phyloP scores from a whole-genome alignment of 2,113 vertebrate genomes.

The Scortum barcoo region DNA sequence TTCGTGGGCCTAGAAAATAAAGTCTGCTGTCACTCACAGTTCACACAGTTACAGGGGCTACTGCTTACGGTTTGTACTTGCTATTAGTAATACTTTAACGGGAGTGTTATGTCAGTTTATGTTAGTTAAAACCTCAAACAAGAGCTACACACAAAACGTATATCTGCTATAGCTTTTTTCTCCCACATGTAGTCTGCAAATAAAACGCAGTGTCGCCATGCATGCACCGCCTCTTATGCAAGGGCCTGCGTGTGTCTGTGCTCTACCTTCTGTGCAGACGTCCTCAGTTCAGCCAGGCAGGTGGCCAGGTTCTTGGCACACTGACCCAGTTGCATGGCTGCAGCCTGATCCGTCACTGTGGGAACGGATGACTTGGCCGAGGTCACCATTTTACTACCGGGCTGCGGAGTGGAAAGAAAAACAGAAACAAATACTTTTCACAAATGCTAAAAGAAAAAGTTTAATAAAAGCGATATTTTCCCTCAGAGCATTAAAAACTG shows the following conservation, averaged over 20 bases:
- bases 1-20: constrained; percentile 91
- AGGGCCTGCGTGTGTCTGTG: not conserved
- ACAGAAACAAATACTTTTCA: not conserved
- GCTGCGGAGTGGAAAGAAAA: constrained; percentile 78
- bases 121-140: not conserved
- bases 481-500: not conserved
- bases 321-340: constrained; percentile 97
- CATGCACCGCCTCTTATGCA: not conserved
- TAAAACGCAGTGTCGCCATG: not conserved
- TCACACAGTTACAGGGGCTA: not conserved
- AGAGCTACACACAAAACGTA: not conserved
- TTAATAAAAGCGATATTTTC: not conserved
- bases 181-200: not conserved
- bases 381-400: constrained; percentile 98
- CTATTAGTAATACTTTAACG: not conserved
- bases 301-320: constrained; percentile 98
- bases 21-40: not conserved
- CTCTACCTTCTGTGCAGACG: constrained; percentile 93
- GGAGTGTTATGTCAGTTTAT: not conserved
- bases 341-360: constrained; percentile 95
- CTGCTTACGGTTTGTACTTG: not conserved
- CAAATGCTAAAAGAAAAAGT: not conserved
- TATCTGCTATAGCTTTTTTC: too few relatives aligned
- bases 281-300: constrained; percentile 94
- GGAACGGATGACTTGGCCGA: constrained; percentile 97